A percentile compares a stretch with the other conserved stretches of the same genome.
Conservation (phyloP, 2,797 vertebrate species). For the Streptopelia turtur region DNA sequence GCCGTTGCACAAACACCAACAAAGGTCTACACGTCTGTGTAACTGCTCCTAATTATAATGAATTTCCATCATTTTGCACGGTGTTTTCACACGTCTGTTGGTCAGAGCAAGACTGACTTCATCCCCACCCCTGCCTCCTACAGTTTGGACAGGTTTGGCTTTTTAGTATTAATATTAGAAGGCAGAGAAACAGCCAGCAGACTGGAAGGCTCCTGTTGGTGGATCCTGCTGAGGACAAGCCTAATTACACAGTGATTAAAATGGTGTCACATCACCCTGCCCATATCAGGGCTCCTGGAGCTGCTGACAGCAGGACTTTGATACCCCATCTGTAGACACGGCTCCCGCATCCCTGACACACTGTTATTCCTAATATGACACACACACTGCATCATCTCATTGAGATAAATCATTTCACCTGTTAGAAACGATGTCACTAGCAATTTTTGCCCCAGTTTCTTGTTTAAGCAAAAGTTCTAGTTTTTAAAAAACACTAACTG, state of each 20-base stretch:
- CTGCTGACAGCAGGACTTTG: background rate
- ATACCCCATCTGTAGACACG: background rate
- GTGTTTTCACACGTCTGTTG: fast-evolving
- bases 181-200: background rate
- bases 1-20: background rate
- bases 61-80: background rate
- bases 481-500: background rate
- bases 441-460: background rate
- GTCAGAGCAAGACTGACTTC: background rate
- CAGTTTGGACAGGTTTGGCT: fast-evolving
- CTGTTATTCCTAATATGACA: fast-evolving
- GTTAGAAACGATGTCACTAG: background rate
- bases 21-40: background rate
- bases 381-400: background rate
- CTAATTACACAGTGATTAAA: background rate
- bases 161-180: background rate
- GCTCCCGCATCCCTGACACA: background rate
- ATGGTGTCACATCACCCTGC: background rate
- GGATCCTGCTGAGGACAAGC: background rate
- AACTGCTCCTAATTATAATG: too few relatives aligned
- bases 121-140: background rate
- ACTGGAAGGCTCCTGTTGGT: background rate
- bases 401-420: background rate
- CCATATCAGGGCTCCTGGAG: background rate
- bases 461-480: background rate